These are phyloP conservation scores for Gallinago stenura DNA, from an alignment of 2,797 vertebrate genomes.

Conservation along the genomic window DNA sequence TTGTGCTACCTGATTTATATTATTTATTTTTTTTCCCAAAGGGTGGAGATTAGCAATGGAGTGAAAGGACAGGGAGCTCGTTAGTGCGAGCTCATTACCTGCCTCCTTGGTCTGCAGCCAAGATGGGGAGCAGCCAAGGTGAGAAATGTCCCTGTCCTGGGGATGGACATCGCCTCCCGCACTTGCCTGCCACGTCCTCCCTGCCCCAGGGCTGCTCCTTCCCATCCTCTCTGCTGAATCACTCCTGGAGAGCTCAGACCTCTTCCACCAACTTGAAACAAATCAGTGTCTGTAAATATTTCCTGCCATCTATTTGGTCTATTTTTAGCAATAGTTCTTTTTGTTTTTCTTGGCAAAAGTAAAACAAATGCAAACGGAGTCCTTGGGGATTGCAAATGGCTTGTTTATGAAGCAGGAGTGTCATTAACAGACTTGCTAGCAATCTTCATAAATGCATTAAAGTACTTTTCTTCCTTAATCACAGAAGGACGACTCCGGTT, in stretches of 20 bases:
- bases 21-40: neutral
- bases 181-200: accelerated
- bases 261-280: neutral
- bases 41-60: slow-evolving; percentile 30
- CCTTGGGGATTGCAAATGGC: neutral
- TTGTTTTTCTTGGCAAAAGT: neutral
- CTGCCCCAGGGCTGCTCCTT: neutral
- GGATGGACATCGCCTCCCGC: neutral
- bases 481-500: slow-evolving; percentile 55
- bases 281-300: neutral
- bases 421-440: neutral
- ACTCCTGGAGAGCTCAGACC: neutral
- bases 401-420: neutral
- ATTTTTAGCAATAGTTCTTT: neutral
- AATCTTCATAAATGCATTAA: neutral
- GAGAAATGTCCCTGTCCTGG: neutral
- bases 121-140: slow-evolving; percentile 12
- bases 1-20: neutral
- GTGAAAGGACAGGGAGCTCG: slow-evolving; percentile 42
- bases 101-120: slow-evolving; percentile 22
- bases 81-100: slow-evolving; percentile 40
- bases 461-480: slow-evolving; percentile 25
- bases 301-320: neutral
- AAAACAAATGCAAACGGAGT: neutral
- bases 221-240: neutral